A percentile compares a stretch with the other conserved stretches of the same genome.
phyloP scores from a whole-genome alignment of 2,113 vertebrate species.

The Onychorhynchus coronatus region DNA sequence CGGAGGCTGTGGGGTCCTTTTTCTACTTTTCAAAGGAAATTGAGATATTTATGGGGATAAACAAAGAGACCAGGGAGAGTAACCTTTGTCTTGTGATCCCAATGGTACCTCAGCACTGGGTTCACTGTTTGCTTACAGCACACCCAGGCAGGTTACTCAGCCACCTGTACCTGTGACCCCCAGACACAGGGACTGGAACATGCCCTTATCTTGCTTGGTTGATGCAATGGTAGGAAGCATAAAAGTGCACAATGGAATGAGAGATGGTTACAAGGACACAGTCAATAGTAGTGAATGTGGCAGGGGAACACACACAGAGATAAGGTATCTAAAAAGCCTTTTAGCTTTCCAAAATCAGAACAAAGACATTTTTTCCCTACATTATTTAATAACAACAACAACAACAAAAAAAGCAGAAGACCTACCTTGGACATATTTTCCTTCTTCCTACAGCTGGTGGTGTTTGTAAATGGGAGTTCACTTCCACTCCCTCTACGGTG shows the following conservation, averaged over 20 bases:
- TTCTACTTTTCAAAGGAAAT: neutral
- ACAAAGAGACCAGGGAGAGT: rapidly evolving
- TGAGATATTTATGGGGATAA: neutral
- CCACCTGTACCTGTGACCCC: neutral
- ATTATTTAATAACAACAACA: neutral
- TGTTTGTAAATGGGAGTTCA: neutral
- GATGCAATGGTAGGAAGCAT: rapidly evolving
- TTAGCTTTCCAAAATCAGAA: neutral
- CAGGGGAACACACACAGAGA: neutral
- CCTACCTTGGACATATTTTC: neutral
- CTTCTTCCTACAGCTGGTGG: neutral
- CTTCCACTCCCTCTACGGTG: rapidly evolving
- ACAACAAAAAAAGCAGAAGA: too few relatives aligned
- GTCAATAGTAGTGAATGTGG: rapidly evolving
- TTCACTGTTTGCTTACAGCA: neutral
- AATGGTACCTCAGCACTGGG: neutral
- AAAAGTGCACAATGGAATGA: neutral
- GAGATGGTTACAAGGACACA: rapidly evolving
- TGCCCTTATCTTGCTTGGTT: rapidly evolving
- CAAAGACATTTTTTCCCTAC: neutral
- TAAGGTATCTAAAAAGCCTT: neutral
- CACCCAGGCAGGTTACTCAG: neutral
- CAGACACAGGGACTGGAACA: too few relatives aligned
- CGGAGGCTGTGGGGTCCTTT: rapidly evolving
- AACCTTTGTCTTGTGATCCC: neutral